phyloP scores from a whole-genome alignment of 2,888 invertebrate genomes.

The Danaus chrysippus region DNA sequence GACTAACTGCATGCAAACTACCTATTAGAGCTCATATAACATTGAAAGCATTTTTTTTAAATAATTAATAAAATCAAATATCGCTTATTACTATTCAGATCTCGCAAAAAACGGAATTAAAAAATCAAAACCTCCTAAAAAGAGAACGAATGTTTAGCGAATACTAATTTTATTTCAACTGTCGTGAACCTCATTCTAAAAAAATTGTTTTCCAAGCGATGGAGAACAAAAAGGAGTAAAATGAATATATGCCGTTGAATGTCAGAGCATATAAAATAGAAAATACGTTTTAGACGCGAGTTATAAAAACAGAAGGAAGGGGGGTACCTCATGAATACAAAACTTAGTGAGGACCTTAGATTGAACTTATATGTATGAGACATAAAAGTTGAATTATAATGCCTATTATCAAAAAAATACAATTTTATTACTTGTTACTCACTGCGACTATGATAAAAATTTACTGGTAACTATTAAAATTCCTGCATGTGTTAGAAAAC shows the following conservation, averaged over 20 bases:
- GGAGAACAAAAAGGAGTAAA: conserved; percentile 75
- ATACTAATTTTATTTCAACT: conserved; percentile 73
- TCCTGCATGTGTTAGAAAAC: too few species aligned
- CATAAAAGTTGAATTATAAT: conserved; percentile 19
- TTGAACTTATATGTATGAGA: conserved; percentile 32
- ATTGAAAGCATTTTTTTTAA: background rate
- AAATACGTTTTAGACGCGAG: conserved; percentile 27
- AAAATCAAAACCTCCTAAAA: conserved; percentile 57
- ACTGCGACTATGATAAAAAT: too few species aligned
- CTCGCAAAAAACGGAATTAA: conserved; percentile 56
- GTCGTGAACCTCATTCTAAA: conserved; percentile 69
- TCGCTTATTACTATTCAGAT: background rate
- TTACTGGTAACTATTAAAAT: too few species aligned
- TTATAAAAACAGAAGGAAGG: conserved; percentile 19
- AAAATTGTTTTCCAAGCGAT: conserved; percentile 76
- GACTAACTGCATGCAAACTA: conserved; percentile 13
- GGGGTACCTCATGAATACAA: conserved; percentile 26
- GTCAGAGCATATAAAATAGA: conserved; percentile 72
- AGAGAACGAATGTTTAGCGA: conserved; percentile 57
- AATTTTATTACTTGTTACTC: too few species aligned
- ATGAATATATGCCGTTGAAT: conserved; percentile 74
- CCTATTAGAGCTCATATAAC: background rate
- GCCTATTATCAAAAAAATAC: conserved; percentile 11
- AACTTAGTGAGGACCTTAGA: conserved; percentile 26
- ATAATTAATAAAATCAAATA: background rate